Base-by-base conservation (phyloP, 2,113 vertebrate genomes). In the Aphyosemion australe region DNA sequence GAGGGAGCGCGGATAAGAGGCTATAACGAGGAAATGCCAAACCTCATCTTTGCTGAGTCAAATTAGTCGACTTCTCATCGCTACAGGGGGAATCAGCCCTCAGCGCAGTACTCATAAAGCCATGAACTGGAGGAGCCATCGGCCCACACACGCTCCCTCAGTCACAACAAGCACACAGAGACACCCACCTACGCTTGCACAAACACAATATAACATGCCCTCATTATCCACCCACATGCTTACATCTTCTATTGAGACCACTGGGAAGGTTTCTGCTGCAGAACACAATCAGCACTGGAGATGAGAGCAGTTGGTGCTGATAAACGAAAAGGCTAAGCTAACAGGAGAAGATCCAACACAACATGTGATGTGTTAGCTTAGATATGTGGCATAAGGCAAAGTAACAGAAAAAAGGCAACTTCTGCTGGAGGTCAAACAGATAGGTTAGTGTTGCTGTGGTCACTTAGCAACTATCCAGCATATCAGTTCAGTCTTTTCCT, bases 81-180 rank as follows among this genome's bases (percentile, higher is more conserved):
- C 65, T 82, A 72, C 59, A 6, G 73, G 70, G 74, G 79, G 69
- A 81, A 78, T 78, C 59, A 70, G 69, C 74, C 64, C 79, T 70
- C 79, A 80, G 76, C 70, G 61, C 66, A 82, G 83, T 87, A 90
- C 88, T 86, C 81, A 87, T 80, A 74, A 82, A 84, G 76, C 76
- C 81, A 67, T 84, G 84, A 88, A 86, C 75, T 84, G 63, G 52
- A 80, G 81, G 69, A 78, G 71, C 75, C 72, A 79, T 47, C 62
- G 4, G 82, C 87, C 85, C 75, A 87, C 84, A 82, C 84, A 77
- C 19, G 39, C 72, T 84, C 76, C 64, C 58, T 73, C 85, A 79
- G 67, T 67, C 82, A 79, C 61, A 73, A 76, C 80, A 77, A 53
- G 26, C 66, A 72, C 71, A 78, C 13, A 83, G 37, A 66, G 49